phyloP scores from a whole-genome alignment of 2,888 invertebrate genomes.

The Ennomos quercinarius region DNA sequence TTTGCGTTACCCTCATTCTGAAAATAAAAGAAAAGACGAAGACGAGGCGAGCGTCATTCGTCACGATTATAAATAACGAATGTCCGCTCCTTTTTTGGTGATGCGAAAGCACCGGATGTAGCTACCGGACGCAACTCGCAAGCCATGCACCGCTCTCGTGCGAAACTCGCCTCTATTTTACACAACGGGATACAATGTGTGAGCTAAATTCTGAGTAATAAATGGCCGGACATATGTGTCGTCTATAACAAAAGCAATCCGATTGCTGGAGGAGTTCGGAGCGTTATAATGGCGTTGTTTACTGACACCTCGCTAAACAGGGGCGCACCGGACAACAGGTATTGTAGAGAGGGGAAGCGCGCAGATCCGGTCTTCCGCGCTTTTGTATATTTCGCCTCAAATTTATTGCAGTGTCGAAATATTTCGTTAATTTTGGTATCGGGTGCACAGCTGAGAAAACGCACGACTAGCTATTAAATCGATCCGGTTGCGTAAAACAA shows the following conservation, averaged over 20 bases:
- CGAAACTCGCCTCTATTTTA: constrained; percentile 63
- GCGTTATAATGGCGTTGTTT: constrained; percentile 37
- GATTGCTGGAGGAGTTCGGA: constrained; percentile 41
- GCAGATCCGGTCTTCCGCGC: constrained; percentile 52
- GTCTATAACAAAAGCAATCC: constrained; percentile 67
- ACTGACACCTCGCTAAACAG: constrained; percentile 34
- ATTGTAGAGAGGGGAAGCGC: constrained; percentile 53
- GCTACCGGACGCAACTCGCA: constrained; percentile 72
- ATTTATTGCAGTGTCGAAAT: constrained; percentile 56
- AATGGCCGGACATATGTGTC: constrained; percentile 74
- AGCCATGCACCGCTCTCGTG: constrained; percentile 69
- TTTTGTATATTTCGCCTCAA: constrained; percentile 48
- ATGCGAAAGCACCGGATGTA: constrained; percentile 81
- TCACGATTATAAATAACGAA: constrained; percentile 79
- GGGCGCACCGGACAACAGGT: constrained; percentile 50
- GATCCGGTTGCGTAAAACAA: constrained; percentile 85
- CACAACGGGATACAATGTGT: constrained; percentile 48
- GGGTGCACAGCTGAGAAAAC: constrained; percentile 79
- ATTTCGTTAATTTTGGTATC: constrained; percentile 59
- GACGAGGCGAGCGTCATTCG: constrained; percentile 70
- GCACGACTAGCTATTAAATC: constrained; percentile 83
- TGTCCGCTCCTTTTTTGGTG: constrained; percentile 84
- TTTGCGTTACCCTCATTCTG: constrained; percentile 55
- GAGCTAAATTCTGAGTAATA: constrained; percentile 55
- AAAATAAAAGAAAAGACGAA: constrained; percentile 72